Evolutionary conservation across 2,888 invertebrate genomes (phyloP), one percentile per base, ranked within the genome.

Genomic region (Macaria notata): DNA sequence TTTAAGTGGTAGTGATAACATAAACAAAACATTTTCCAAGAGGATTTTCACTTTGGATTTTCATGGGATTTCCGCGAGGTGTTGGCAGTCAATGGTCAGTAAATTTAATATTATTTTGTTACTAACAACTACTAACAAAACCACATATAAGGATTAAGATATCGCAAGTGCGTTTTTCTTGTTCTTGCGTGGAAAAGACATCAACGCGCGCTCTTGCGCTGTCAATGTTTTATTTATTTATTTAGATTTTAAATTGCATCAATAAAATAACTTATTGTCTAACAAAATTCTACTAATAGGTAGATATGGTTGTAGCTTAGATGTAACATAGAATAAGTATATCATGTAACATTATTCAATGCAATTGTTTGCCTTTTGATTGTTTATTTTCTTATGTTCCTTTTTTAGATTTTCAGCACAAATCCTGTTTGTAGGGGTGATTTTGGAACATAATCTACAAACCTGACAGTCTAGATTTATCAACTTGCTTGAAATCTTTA

Each of bases 1-100:
- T 82, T 83, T 83, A 82, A 87, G 90, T 90, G 88, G 75, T 76
- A 81, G 81, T 81, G 82, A 76, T 72, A 75, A 77, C 69, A 71
- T 77, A 78, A 76, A 77, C 75, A 78, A 76, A 41, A 79, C 79
- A 74, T 72, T 81, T 77, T 70, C 69, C 65, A 74, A 66, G 69
- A 77, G 85, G 84, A 83, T 84, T 83, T 78, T 71, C 76, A 65
- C 75, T 74, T 79, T 84, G 85, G 86, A 84, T 84, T 83, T 71
- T 78, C 75, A 63, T 67, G 65, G 54, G 60, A 67, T 61, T 69
- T 69, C 61, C 70, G 52, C 70, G 76, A 81, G 78, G 80, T 79
- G 69, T 77, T 78, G 74, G 73, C 76, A 58, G 56, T 69, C 66
- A 71, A 75, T 78, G 89, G 90, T 90, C 68, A 81, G 90, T 84